Conservation (phyloP, 2,113 vertebrate genomes). For the Eonycteris spelaea region DNA sequence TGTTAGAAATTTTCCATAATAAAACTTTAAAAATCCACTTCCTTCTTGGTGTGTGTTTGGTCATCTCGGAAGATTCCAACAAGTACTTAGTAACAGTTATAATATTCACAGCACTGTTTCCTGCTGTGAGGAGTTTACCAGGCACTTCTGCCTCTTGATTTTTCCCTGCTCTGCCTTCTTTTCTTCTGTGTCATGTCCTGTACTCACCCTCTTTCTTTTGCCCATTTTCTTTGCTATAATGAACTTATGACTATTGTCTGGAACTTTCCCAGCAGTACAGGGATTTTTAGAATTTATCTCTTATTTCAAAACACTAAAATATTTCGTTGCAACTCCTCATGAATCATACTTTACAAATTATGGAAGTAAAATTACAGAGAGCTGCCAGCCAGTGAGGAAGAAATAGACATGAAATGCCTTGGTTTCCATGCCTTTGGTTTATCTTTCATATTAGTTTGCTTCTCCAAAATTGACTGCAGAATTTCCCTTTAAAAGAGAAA, state of each 20-base stretch:
- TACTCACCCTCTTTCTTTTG: not conserved
- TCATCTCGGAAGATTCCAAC: slow-evolving; percentile 49
- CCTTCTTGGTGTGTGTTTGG: slow-evolving; percentile 43
- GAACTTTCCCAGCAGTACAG: not conserved
- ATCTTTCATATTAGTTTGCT: not conserved
- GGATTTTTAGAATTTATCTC: not conserved
- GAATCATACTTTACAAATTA: slow-evolving; percentile 13
- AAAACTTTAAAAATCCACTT: slow-evolving; percentile 28
- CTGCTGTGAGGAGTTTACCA: not conserved
- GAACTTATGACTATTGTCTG: slow-evolving; percentile 3
- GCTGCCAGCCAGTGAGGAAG: not conserved
- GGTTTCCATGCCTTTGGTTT: not conserved
- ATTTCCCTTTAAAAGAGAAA: not conserved
- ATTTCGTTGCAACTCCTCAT: not conserved
- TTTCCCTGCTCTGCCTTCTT: not conserved
- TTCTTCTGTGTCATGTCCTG: not conserved
- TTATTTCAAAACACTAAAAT: not conserved
- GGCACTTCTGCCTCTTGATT: not conserved
- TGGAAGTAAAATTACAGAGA: not conserved
- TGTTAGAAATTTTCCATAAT: slow-evolving; percentile 21
- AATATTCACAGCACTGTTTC: not conserved
- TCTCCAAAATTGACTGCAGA: not conserved
- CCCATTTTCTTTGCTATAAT: not conserved
- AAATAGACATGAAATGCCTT: not conserved
- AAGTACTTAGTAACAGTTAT: not conserved